A percentile compares a stretch with the other conserved stretches of the same genome.
Evolutionary conservation across 2,888 invertebrate species (phyloP).

Genomic region (Tineola bisselliella): DNA sequence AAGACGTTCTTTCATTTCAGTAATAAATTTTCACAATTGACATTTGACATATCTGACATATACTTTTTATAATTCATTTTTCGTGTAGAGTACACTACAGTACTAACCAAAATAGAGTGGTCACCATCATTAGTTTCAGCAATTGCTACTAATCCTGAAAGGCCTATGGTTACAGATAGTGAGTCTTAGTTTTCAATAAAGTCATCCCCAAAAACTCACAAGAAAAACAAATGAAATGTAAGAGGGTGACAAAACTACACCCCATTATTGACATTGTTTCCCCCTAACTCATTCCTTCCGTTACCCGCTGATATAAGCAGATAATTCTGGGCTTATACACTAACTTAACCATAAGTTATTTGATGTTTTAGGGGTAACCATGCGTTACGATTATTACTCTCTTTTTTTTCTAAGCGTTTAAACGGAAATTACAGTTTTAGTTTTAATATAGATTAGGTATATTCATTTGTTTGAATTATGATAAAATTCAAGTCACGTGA

Average conservation of each 20-base stretch:
- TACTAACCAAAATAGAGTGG: no score
- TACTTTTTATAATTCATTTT: no score
- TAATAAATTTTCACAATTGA: no score
- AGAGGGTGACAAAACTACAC: background rate
- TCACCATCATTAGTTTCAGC: no score
- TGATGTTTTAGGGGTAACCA: background rate
- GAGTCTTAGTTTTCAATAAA: no score
- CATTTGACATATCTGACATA: no score
- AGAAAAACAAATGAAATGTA: background rate
- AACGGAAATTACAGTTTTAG: background rate
- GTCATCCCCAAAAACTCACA: background rate
- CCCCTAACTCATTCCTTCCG: conserved; percentile 17
- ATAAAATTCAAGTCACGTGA: no score
- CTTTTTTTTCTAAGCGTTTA: background rate
- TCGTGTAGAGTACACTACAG: no score
- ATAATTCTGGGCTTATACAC: conserved; percentile 21
- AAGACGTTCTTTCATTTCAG: no score
- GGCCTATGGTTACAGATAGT: no score
- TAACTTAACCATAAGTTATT: conserved; percentile 6
- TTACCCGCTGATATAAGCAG: conserved; percentile 23
- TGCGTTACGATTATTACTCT: background rate
- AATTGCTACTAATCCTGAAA: no score
- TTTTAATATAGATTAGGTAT: background rate
- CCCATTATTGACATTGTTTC: background rate
- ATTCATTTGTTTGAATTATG: no score